Evolutionary conservation across 2,888 invertebrate species (phyloP).

Genomic region (Gastracanthus pulcherrimus): DNA sequence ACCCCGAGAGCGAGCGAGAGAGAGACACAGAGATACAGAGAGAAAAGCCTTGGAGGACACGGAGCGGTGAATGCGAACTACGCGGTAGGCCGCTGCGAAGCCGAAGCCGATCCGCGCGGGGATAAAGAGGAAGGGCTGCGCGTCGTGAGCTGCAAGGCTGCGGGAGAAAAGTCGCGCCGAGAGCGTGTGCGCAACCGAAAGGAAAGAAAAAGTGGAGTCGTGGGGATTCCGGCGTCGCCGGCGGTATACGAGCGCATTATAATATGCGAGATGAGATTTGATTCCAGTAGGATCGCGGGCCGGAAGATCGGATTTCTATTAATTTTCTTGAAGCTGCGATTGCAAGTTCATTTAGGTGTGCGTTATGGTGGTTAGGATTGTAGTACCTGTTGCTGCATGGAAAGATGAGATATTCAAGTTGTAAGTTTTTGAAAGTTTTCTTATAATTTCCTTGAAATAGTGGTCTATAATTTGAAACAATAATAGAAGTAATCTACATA

Average conservation of each 20-base stretch:
- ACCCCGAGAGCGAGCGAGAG: slow-evolving; percentile 27
- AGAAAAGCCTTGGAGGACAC: slow-evolving; percentile 41
- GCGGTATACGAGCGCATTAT: not conserved
- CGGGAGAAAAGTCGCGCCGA: slow-evolving; percentile 3
- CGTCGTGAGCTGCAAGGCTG: too few relatives aligned
- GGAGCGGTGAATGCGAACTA: slow-evolving; percentile 15
- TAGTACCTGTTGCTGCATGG: too few relatives aligned
- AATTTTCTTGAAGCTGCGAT: too few relatives aligned
- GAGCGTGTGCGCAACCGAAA: not conserved
- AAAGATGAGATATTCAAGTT: too few relatives aligned
- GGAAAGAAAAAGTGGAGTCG: not conserved
- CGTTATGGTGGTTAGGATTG: too few relatives aligned
- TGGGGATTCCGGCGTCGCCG: not conserved
- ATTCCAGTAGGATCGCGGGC: not conserved
- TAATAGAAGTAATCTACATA: too few relatives aligned
- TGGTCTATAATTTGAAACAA: too few relatives aligned
- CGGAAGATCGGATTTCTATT: too few relatives aligned
- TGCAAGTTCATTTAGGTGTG: too few relatives aligned
- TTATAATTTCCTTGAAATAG: too few relatives aligned
- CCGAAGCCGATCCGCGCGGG: not conserved
- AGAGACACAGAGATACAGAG: slow-evolving; percentile 34
- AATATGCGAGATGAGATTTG: not conserved
- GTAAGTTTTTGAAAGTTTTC: too few relatives aligned
- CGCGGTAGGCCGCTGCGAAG: slow-evolving; percentile 20
- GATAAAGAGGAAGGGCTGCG: too few relatives aligned